Evolutionary conservation across 2,888 invertebrate genomes (phyloP), one percentile per base, ranked within the genome.

Genomic region (Tortrix viridana): DNA sequence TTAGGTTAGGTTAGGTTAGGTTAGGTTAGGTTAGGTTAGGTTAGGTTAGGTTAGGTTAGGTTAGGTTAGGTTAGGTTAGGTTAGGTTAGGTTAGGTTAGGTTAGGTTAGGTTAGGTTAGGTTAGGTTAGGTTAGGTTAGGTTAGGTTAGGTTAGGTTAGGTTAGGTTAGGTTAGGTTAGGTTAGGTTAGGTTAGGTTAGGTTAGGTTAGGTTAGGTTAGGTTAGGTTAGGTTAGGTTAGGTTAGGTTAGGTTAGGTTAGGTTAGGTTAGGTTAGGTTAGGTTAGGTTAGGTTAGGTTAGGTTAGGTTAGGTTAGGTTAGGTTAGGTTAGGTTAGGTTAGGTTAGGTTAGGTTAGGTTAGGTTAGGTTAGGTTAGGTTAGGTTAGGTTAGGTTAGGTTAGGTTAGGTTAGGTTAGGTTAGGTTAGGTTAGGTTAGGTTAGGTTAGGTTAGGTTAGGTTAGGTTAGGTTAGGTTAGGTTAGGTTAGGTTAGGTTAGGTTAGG

Each of bases 81-180:
- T 46, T 46, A 46, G 46, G 46, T 46, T 46, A 46, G 16, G 46
- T 19, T 19, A 46, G 16, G 46, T 46, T 46, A 46, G 46, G 46
- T 46, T 46, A 46, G 46, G 46, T 46, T 46, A 46, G 16, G 46
- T 46, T 46, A 19, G 16, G 46, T 18, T 46, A 46, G 19, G 46
- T 46, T 46, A 19, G 46, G 46, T 46, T 46, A 19, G 46, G 46
- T 37, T 37, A 37, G 37, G 46, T 46, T 46, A 19, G 46, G 46
- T 46, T 46, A 19, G 46, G 46, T 46, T 46, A 19, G 46, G 46
- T 46, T 46, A 19, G 46, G 46, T 46, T 46, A 19, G 46, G 46
- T 46, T 46, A 19, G 46, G 46, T 46, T 46, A 19, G 46, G 46
- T 46, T 46, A 19, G 46, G 46, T 46, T 46, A 19, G 46, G 46